Conservation (phyloP, 1,140 invertebrate genomes). For the Drosophila lacteicornis region DNA sequence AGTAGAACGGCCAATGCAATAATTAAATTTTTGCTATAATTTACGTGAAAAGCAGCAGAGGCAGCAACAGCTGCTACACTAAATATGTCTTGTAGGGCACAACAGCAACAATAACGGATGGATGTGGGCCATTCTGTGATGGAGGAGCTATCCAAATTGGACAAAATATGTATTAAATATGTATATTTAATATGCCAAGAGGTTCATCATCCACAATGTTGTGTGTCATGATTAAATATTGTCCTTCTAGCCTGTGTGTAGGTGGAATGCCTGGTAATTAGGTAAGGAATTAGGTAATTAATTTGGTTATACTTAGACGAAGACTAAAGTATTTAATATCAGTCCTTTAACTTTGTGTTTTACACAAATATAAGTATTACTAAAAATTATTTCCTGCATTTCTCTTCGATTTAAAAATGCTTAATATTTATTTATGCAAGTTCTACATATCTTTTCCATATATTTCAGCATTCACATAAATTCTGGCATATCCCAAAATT, state of each 20-base stretch:
- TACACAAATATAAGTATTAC: not conserved
- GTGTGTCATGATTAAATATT: conserved; percentile 10
- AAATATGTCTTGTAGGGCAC: conserved; percentile 22
- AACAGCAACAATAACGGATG: conserved; percentile 27
- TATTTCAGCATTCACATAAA: not conserved
- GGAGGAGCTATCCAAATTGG: conserved; percentile 18
- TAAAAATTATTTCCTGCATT: too few relatives aligned
- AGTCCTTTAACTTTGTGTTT: too few relatives aligned
- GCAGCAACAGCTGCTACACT: conserved; percentile 58
- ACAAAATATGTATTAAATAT: conserved; percentile 14
- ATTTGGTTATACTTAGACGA: not conserved
- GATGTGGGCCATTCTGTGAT: conserved; percentile 37
- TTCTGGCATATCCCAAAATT: not conserved
- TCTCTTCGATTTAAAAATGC: too few relatives aligned
- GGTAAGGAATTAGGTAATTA: conserved; percentile 1
- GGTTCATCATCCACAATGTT: conserved; percentile 19
- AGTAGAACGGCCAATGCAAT: conserved; percentile 63
- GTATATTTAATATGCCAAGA: conserved; percentile 17
- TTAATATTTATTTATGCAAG: too few relatives aligned
- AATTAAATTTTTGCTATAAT: conserved; percentile 76
- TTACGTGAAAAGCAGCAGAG: conserved; percentile 57
- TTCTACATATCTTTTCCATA: not conserved
- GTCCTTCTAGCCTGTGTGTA: not conserved
- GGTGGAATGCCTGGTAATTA: conserved; percentile 1
- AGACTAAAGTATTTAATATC: not conserved